Base-by-base conservation (phyloP, 2,113 vertebrate genomes). In the Ploceus nigricollis region DNA sequence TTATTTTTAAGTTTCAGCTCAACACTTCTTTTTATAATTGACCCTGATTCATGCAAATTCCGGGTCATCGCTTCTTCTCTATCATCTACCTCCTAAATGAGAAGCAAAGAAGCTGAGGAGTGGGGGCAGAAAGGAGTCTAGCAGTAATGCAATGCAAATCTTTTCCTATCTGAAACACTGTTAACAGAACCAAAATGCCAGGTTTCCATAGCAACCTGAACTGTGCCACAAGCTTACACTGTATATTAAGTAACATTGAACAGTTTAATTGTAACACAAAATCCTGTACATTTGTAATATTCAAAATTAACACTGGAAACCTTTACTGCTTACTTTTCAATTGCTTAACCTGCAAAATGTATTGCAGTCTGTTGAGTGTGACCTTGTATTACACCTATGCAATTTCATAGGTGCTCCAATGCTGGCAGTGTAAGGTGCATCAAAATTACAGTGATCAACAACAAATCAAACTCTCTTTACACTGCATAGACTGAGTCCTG, bases 201-300 rank as follows among this genome's bases (percentile, higher is more conserved):
- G 11, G 93, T 97, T 96, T 81, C 96, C 78, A 95, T 76, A 82
- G 97, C 91, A 96, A 95, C 96, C 25, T 15, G 54, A 89, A 77
- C 63, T 39, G 48, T 78, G 71, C 33, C 71, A 91, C 51, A 68
- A 1, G 58, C 76, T 90, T 42, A 70, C 79, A 28, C 44, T 21
- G 48, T 81, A 58, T 44, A 75, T 81, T 79, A 89, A 90, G 63
- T 10, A 80, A 93, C 33, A 76, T 0, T 9, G 50, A 90, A 76
- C 65, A 83, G 48, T 45, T 83, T 37, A 66, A 77, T 13, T 45
- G 45, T 37, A 80, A 81, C 31, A 88, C 50, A 91, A 95, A 93
- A 89, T 70, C 47, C 57, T 68, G 22, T 50, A 47, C 11, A n/a
- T 71, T 77, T 82, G 21, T 82, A 76, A 82, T 1, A 5, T 27